phyloP scores from a whole-genome alignment of 30 jellyfish, hydroid and myxozoan species.

The Aurelia aurita region DNA sequence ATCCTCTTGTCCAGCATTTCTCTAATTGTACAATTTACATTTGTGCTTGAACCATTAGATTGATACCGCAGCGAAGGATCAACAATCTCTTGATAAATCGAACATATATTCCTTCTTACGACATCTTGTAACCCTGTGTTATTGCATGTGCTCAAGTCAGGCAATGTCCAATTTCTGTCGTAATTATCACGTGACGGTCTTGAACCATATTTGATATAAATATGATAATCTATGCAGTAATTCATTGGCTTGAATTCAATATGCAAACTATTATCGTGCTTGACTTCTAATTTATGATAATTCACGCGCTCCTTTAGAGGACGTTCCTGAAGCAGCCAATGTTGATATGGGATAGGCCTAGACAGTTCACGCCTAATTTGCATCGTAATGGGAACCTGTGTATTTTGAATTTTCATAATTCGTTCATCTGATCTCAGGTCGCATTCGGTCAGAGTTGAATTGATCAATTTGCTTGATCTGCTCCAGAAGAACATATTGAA shows the following conservation, averaged over 20 bases:
- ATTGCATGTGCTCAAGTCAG: slow-evolving; percentile 54
- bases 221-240: slow-evolving; percentile 43
- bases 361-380: slow-evolving; percentile 22
- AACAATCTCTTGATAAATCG: slow-evolving; percentile 35
- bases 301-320: slow-evolving; percentile 41
- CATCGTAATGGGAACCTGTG: slow-evolving; percentile 49
- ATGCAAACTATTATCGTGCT: slow-evolving; percentile 45
- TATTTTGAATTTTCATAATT: slow-evolving; percentile 24
- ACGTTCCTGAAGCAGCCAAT: slow-evolving; percentile 45
- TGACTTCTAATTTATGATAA: slow-evolving; percentile 40
- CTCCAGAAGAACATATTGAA: slow-evolving; percentile 62
- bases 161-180: slow-evolving; percentile 55
- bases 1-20: slow-evolving; percentile 10
- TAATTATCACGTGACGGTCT: slow-evolving; percentile 73
- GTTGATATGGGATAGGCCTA: slow-evolving; percentile 44
- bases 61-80: neutral
- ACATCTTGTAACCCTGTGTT: slow-evolving; percentile 13
- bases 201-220: slow-evolving; percentile 19
- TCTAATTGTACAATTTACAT: slow-evolving; percentile 38
- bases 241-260: slow-evolving; percentile 60
- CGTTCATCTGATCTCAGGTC: slow-evolving; percentile 39
- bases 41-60: neutral
- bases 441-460: slow-evolving; percentile 44
- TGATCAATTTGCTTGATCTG: slow-evolving; percentile 42
- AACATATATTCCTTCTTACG: slow-evolving; percentile 42